Percentiles rank a stretch among this genome's conserved stretches.
Evolutionary conservation across 2,797 vertebrate species (phyloP).

Genomic region (Pipistrellus nathusii): DNA sequence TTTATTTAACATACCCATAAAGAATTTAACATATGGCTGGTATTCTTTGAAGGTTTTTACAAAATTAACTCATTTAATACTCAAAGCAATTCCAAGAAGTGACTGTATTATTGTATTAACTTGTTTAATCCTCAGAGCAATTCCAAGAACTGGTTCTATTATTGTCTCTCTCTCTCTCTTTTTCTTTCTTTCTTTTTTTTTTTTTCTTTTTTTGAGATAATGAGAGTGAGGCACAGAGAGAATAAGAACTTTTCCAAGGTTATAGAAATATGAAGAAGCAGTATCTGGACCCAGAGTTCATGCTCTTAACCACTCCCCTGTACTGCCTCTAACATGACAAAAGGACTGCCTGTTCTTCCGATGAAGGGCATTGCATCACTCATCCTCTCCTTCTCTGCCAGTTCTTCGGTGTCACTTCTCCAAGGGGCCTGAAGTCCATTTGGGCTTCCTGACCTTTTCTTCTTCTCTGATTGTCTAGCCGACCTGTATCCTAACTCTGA

Average conservation of each 20-base stretch:
- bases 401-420: background rate
- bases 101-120: too few relatives aligned
- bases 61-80: background rate
- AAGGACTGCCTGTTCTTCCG: background rate
- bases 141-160: background rate
- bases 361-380: too few relatives aligned
- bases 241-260: background rate
- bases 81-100: too few relatives aligned
- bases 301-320: background rate
- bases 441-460: background rate
- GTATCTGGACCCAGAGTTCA: background rate
- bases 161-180: background rate
- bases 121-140: background rate
- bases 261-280: background rate
- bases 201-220: background rate
- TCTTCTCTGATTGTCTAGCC: background rate
- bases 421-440: background rate
- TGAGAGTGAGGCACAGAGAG: background rate
- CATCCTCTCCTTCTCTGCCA: background rate
- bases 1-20: background rate
- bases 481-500: background rate
- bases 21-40: background rate
- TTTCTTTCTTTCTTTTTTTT: background rate
- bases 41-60: background rate
- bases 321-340: background rate